Conservation (phyloP, 2,888 invertebrate species). For the Merodon equestris region DNA sequence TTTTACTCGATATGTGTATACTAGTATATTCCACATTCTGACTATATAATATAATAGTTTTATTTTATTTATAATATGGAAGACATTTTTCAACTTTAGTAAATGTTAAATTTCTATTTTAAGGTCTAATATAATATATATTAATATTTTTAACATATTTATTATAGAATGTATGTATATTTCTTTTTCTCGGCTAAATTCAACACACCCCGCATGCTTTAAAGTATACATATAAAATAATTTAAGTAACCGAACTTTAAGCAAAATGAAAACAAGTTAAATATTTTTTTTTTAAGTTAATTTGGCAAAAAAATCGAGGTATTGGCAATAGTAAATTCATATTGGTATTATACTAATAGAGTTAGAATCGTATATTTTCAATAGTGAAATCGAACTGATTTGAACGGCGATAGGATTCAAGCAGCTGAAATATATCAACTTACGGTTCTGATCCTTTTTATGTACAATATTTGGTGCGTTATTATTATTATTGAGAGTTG, state of each 20-base stretch:
- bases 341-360: no score
- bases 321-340: conserved; percentile 40
- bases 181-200: conserved; percentile 17
- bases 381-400: no score
- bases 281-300: not conserved
- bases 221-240: not conserved
- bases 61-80: conserved; percentile 67
- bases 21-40: conserved; percentile 45
- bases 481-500: no score
- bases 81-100: conserved; percentile 68
- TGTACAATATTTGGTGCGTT: no score
- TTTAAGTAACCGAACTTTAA: not conserved
- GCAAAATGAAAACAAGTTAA: no score
- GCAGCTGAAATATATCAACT: no score
- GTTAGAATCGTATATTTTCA: no score
- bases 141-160: conserved; percentile 37
- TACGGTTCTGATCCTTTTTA: no score
- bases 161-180: conserved; percentile 37
- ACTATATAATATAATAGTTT: conserved; percentile 52
- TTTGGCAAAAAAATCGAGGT: conserved; percentile 48
- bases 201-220: not conserved
- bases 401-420: no score
- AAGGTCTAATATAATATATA: conserved; percentile 50
- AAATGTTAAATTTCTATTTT: conserved; percentile 54
- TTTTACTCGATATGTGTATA: conserved; percentile 61